Percentiles rank a stretch among this genome's conserved stretches.
These are phyloP conservation scores for Rhodinocichla rosea DNA, from an alignment of 2,113 vertebrate genomes.

Conservation along the genomic window DNA sequence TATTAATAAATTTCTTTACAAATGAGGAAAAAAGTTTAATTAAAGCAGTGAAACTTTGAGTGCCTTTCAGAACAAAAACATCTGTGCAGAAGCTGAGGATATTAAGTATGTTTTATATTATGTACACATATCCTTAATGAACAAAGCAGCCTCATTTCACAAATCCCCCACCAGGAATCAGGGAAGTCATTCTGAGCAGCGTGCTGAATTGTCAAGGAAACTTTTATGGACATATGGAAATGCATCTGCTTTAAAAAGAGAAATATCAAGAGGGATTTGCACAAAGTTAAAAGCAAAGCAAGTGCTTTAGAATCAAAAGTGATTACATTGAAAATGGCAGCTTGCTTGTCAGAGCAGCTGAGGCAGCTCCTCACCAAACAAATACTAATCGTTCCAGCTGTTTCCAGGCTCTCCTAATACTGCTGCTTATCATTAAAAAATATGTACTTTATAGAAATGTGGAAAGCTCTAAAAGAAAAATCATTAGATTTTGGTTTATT, in stretches of 20 bases:
- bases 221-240: slow-evolving; percentile 51
- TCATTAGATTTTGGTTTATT: neutral
- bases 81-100: neutral
- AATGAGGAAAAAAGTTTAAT: neutral
- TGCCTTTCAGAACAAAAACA: slow-evolving; percentile 3
- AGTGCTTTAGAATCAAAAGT: slow-evolving; percentile 31
- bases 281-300: slow-evolving; percentile 51
- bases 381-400: neutral
- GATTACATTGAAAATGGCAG: slow-evolving; percentile 53
- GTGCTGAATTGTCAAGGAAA: slow-evolving; percentile 9
- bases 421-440: neutral
- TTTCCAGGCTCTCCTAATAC: slow-evolving; percentile 9
- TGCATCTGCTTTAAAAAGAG: slow-evolving; percentile 29
- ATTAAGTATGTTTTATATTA: neutral
- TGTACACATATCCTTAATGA: neutral
- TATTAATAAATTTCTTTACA: neutral
- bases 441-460: neutral
- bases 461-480: neutral
- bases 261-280: slow-evolving; percentile 49
- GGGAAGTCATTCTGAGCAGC: neutral
- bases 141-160: slow-evolving; percentile 14
- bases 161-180: neutral
- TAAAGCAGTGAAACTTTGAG: neutral
- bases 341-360: slow-evolving; percentile 17
- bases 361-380: neutral